Evolutionary conservation across 2,888 invertebrate genomes (phyloP).

Genomic region (Lasius platythorax): DNA sequence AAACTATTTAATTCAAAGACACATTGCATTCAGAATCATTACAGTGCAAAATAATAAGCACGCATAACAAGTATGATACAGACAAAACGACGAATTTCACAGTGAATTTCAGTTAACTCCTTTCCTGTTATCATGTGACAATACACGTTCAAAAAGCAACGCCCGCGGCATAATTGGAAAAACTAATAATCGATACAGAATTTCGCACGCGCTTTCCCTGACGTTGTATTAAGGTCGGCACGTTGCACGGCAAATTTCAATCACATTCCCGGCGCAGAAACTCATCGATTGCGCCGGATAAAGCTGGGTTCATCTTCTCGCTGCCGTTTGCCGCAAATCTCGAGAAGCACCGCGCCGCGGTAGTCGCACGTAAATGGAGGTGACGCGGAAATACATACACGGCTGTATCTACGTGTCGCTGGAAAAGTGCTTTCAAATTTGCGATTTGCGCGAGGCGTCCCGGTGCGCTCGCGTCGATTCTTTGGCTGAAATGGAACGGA

Average conservation of each 20-base stretch:
- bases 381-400: constrained; percentile 54
- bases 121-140: neutral
- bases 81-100: constrained; percentile 7
- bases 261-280: constrained; percentile 41
- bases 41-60: neutral
- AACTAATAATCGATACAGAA: constrained; percentile 38
- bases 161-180: constrained; percentile 13
- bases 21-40: neutral
- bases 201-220: constrained; percentile 21
- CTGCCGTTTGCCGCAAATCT: constrained; percentile 55
- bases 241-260: constrained; percentile 58
- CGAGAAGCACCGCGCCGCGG: constrained; percentile 22
- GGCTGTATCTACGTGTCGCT: constrained; percentile 46
- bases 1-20: constrained; percentile 6
- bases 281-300: constrained; percentile 63
- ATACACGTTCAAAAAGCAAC: constrained; percentile 2
- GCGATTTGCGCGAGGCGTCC: constrained; percentile 72
- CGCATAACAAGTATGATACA: neutral
- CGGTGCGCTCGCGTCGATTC: constrained; percentile 63
- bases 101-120: constrained; percentile 5
- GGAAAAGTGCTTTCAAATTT: constrained; percentile 76
- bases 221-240: constrained; percentile 19
- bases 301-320: constrained; percentile 57
- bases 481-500: constrained; percentile 67
- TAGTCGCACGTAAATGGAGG: constrained; percentile 52